phyloP scores from a whole-genome alignment of 2,797 vertebrate genomes.

The Liasis olivaceus region DNA sequence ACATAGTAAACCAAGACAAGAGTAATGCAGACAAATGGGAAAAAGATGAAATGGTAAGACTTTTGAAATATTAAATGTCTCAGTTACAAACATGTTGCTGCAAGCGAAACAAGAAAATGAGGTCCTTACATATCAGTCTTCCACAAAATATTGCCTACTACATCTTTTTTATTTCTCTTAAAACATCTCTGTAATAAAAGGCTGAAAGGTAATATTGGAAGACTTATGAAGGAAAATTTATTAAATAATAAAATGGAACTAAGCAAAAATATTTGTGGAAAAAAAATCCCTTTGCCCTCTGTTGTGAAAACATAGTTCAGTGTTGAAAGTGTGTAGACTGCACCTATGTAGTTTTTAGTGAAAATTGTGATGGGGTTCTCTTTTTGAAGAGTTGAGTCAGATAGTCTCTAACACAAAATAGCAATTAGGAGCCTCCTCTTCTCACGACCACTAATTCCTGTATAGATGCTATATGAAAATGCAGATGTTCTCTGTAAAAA shows the following conservation, averaged over 20 bases:
- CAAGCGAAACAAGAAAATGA: neutral
- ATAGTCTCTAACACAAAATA: neutral
- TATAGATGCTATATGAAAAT: neutral
- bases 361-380: neutral
- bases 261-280: neutral
- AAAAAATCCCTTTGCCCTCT: neutral
- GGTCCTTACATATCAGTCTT: conserved; percentile 1
- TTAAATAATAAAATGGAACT: conserved; percentile 3
- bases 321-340: neutral
- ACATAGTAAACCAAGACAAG: conserved; percentile 97
- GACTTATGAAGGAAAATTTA: conserved; percentile 1
- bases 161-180: conserved; percentile 3
- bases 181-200: conserved; percentile 2
- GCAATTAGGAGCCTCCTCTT: neutral
- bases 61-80: neutral
- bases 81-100: accelerated
- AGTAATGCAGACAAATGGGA: conserved; percentile 89
- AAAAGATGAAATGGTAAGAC: conserved; percentile 87
- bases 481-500: neutral
- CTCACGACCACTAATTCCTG: neutral
- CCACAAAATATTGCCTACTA: accelerated
- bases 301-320: neutral
- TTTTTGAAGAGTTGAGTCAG: neutral
- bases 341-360: neutral
- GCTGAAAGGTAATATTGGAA: neutral